A percentile compares a stretch with the other conserved stretches of the same genome.
phyloP scores from a whole-genome alignment of 2,113 vertebrate species.

The Pseudorasbora parva region DNA sequence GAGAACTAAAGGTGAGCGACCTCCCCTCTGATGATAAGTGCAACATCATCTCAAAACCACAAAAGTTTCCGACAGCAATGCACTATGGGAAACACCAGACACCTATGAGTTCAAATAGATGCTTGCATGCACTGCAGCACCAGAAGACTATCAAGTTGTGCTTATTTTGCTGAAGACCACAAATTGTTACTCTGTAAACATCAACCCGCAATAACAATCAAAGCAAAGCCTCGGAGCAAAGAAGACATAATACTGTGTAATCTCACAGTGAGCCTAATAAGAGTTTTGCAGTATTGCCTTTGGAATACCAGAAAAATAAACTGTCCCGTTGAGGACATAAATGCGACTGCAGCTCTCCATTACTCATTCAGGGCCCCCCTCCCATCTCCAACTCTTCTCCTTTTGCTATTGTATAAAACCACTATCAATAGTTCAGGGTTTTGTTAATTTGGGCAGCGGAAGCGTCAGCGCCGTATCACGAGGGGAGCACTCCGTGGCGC shows the following conservation, averaged over 20 bases:
- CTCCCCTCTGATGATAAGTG: slow-evolving; percentile 39
- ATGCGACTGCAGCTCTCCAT: background rate
- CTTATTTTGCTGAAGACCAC: slow-evolving; percentile 29
- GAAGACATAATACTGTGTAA: background rate
- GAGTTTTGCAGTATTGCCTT: slow-evolving; percentile 5
- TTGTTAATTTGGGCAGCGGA: slow-evolving; percentile 43
- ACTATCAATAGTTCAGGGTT: slow-evolving; percentile 53
- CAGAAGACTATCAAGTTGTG: slow-evolving; percentile 5
- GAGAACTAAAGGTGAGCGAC: slow-evolving; percentile 33
- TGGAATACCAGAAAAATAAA: slow-evolving; percentile 27
- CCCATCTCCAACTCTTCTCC: background rate
- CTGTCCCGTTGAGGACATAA: background rate
- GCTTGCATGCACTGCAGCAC: slow-evolving; percentile 7
- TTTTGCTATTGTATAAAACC: background rate
- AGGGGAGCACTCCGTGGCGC: slow-evolving; percentile 30
- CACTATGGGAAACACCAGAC: slow-evolving; percentile 43
- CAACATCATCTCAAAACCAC: slow-evolving; percentile 57
- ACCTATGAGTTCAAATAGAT: slow-evolving; percentile 13
- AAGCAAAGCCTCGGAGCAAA: background rate
- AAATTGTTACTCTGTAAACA: slow-evolving; percentile 6
- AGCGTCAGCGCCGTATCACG: slow-evolving; percentile 50
- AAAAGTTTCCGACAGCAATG: slow-evolving; percentile 56
- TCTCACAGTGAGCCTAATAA: background rate
- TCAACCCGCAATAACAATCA: background rate
- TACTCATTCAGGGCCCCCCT: slow-evolving; percentile 2